A percentile compares a stretch with the other conserved stretches of the same genome.
Evolutionary conservation across 1,140 invertebrate species (phyloP).

Genomic region (Apis laboriosa): DNA sequence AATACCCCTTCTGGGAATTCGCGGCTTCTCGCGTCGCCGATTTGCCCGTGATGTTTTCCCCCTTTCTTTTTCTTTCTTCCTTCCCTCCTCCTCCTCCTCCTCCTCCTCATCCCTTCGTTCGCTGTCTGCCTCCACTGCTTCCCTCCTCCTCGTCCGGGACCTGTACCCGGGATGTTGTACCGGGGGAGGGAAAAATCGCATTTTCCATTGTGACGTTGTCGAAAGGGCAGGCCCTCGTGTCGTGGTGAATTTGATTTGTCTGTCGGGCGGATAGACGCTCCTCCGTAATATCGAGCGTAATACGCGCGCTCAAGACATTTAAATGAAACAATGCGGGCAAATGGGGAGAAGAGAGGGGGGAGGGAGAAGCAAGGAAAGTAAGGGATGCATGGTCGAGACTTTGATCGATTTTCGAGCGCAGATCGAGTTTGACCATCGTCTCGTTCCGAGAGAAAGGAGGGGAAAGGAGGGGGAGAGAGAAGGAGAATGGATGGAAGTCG

Average conservation of each 20-base stretch:
- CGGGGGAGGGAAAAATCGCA: conserved; percentile 57
- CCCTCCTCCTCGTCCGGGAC: conserved; percentile 15
- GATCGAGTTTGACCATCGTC: too few relatives aligned
- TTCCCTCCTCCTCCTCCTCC: too few relatives aligned
- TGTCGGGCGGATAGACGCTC: conserved; percentile 56
- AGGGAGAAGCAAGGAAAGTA: background rate
- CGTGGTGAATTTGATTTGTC: conserved; percentile 65
- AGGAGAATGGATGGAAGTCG: background rate
- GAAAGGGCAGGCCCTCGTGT: conserved; percentile 45
- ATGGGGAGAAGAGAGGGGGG: background rate
- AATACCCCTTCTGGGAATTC: conserved; percentile 59
- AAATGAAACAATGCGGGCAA: conserved; percentile 46
- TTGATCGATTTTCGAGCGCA: background rate
- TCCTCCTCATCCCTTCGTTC: conserved; percentile 12
- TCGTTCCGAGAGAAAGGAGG: background rate
- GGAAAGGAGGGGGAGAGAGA: background rate
- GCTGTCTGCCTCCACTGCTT: conserved; percentile 4
- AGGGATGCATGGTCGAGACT: too few relatives aligned
- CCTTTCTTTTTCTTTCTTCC: background rate
- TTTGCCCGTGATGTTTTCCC: conserved; percentile 42
- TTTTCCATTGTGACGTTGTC: conserved; percentile 52
- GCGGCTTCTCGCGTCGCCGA: conserved; percentile 50
- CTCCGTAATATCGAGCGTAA: conserved; percentile 38
- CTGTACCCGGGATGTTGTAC: conserved; percentile 52
- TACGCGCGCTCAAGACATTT: conserved; percentile 47